Base-by-base conservation (phyloP, 2,113 vertebrate species). In the Hippopotamus amphibius region DNA sequence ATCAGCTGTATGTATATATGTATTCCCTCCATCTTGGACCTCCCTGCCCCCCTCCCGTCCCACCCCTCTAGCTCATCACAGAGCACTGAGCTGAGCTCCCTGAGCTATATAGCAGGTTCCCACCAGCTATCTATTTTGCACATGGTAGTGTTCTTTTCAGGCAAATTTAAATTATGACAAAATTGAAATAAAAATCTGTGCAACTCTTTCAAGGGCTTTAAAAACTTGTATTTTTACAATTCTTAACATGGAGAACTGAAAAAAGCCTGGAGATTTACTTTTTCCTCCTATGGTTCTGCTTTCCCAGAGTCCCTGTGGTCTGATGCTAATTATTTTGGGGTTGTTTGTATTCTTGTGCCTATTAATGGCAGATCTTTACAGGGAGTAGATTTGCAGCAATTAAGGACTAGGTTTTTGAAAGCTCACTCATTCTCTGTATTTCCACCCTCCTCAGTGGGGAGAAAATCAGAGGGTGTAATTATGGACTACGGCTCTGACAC, bases 331-430 rank as follows among this genome's bases (percentile, higher is more conserved):
- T 97, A 92, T 89, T 96, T 92, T 57, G 63, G 30, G 21, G 46
- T 93, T 97, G 88, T 97, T 97, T 97, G 87, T 95, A 81, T 96
- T 93, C 65, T 57, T 63, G 82, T 93, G 69, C 41, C 93, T 95
- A 95, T 93, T 97, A 98, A 97, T 92, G 95, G 97, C 83, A 97
- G 41, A 88, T 95, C 95, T 93, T 97, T 97, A 89, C 95, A 92
- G 97, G 93, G 93, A 97, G 97, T 97, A 96, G 91, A 97, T 97
- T 97, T 93, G 87, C 48, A 96, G 81, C 95, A 97, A 98, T 97
- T 97, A 98, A 97, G 80, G 61, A 87, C 74, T 87, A 94, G 93
- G 83, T 65, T 68, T 97, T 96, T 96, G 87, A 97, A 97, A 96
- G 87, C 87, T 89, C 80, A 87, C 46, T 81, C 63, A 43, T 89